Evolutionary conservation across 2,113 vertebrate genomes (phyloP), one percentile per base, ranked within the genome.

Genomic region (Corythornis cristatus): DNA sequence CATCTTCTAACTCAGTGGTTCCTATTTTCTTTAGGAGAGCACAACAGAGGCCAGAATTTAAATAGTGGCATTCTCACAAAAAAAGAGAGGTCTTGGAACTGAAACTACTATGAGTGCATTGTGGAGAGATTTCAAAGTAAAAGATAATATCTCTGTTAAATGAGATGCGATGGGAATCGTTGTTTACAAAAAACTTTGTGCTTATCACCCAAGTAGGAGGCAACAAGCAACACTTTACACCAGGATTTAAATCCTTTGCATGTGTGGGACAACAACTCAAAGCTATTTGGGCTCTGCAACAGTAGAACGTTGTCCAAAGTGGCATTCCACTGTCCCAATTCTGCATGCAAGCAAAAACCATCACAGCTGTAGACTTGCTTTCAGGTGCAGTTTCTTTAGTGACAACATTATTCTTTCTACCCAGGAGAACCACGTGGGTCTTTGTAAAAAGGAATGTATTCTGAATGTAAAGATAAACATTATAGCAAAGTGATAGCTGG

Each of bases 71-170:
- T 57, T 93, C 65, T 54, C 29, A 78, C 45, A 68, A 9, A 46
- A 16, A 28, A 60, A 33, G 5, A 8, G 28, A 70, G 68, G 3
- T 23, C 50, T 77, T 50, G 1, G 5, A 58, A 28, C 12, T 37
- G 15, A 45, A 75, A 64, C 8, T 9, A 40, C 8, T 5, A 8
- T 0, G 4, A 61, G 42, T 3, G 26, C 17, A 11, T 5, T 45
- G 50, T 8, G 3, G 4, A 35, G 42, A 33, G 51, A 83, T 42
- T 75, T 12, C 8, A 11, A 81, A 74, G 29, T 58, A 58, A 35
- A 61, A 53, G 29, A 29, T 25, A 33, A 31, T 3, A 17, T 26
- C 23, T 15, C 23, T 51, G 50, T 26, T 0, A 4, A 64, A 33
- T 4, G 29, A 86, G 56, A 46, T 31, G 48, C 18, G 45, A 80